Evolutionary conservation across 2,888 invertebrate species (phyloP), one percentile per base, ranked within the genome.

Genomic region (Tipula unca): DNA sequence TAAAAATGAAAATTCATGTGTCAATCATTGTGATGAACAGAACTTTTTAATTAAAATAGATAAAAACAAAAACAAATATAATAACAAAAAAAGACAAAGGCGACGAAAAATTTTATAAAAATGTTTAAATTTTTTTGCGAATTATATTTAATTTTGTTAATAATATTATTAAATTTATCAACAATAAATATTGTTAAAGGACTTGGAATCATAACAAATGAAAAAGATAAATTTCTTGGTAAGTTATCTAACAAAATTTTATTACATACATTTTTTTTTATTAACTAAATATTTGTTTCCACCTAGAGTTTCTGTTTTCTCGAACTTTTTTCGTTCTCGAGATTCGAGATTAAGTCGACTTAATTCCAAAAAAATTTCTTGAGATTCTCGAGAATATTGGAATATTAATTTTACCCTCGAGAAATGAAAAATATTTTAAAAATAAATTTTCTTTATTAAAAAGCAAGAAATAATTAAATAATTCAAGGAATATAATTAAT

Each of bases 1-100:
- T 83, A 20, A 83, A 83, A 83, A 83, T 83, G 29, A 32, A 83
- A 83, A 83, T 83, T 83, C 83, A 32, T 83, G 83, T 83, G 83
- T 83, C 83, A 83, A 83, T 83, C 83, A 83, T 83, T 83, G 35
- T 83, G 35, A 83, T 83, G 83, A 83, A n/a, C 17, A 83, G 35
- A 32, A 83, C 32, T 29, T 32, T 83, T 83, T 83, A 29, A 83
- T 35, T 83, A 32, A 35, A 83, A 83, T 32, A 32, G 32, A n/a
- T 14, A 32, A 4, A 83, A 83, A 8, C 1, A 32, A 17, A 48
- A 48, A 48, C n/a, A 48, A 14, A 32, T 32, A 83, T 1, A 32
- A 35, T 17, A 83, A 10, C 3, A 48, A 48, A 48, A 2, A 25
- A 69, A 69, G 8, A 17, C 48, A n/a, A n/a, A n/a, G 48, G 13